Base-by-base conservation (phyloP, 2,797 vertebrate species). In the Tachyglossus aculeatus region DNA sequence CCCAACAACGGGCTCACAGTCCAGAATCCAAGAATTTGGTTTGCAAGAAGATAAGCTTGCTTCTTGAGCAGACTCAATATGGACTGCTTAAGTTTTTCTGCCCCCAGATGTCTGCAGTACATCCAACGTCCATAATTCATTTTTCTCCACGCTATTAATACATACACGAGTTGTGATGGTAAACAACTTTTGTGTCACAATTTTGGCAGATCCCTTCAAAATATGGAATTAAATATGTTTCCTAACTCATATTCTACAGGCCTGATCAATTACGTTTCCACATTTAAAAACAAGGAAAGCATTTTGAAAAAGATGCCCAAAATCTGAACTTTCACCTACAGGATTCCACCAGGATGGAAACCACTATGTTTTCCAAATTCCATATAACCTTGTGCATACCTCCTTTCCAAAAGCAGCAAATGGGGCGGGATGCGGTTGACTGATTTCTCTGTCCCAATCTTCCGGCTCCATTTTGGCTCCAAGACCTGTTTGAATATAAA, bases 361-460 rank as follows among this genome's bases (percentile, higher is more conserved):
- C 32, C 3, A n/a, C 10, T 31, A 45, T 5, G 40, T 41, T 43
- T 71, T 57, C 53, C n/a, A 24, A 63, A 33, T 21, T 33, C 3
- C 3, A 22, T n/a, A n/a, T n/a, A 25, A 51, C 16, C 57, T 36
- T 43, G 38, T 54, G 38, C 51, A 3, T 66, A 81, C 81, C 88
- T 87, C 81, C 62, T 83, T 84, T 41, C 87, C 66, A 36, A 81
- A 18, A 0, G 27, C 32, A 3, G 62, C 51, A 68, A 7, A 0
- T 5, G 7, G 16, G 55, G 8, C 1, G 77, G 36, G 2, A 1
- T 45, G 66, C 69, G 40, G 0, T 48, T 78, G 82, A 27, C 22
- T 39, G 13, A 81, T 21, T 68, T 90, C 89, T 1, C 53, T 15
- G 14, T 90, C 77, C 90, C 90, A 89, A 58, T 90, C 80, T 55